phyloP scores from a whole-genome alignment of 2,113 vertebrate species.

The Ctenomys sociabilis region DNA sequence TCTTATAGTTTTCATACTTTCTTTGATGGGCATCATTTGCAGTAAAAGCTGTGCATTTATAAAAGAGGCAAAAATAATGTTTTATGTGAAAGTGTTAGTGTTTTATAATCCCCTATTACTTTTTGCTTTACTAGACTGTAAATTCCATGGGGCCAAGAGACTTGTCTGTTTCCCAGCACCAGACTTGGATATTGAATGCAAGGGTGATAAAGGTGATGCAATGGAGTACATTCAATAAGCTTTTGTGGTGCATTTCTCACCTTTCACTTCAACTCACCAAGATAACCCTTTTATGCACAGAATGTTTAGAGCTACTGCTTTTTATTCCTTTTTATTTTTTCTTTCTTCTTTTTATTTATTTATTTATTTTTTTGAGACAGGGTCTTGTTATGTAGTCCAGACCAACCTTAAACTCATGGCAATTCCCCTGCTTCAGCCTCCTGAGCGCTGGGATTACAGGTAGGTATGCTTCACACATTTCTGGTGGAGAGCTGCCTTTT shows the following conservation, averaged over 20 bases:
- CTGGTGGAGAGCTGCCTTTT: background rate
- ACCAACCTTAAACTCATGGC: background rate
- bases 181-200: background rate
- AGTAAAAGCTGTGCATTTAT: slow-evolving; percentile 43
- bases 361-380: background rate
- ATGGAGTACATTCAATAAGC: background rate
- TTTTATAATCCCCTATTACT: slow-evolving; percentile 34
- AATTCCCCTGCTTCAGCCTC: background rate
- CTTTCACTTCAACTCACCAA: background rate
- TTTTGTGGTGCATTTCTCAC: background rate
- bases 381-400: background rate
- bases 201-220: background rate
- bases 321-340: background rate
- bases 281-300: background rate
- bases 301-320: background rate
- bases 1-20: slow-evolving; percentile 47
- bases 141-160: background rate
- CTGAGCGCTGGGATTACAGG: background rate
- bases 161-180: slow-evolving; percentile 2
- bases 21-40: slow-evolving; percentile 55
- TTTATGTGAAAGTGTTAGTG: slow-evolving; percentile 46
- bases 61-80: slow-evolving; percentile 37
- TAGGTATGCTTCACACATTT: background rate
- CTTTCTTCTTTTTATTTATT: background rate
- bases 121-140: slow-evolving; percentile 26